Evolutionary conservation across 2,113 vertebrate genomes (phyloP), one percentile per base, ranked within the genome.

Genomic region (Uria aalge): DNA sequence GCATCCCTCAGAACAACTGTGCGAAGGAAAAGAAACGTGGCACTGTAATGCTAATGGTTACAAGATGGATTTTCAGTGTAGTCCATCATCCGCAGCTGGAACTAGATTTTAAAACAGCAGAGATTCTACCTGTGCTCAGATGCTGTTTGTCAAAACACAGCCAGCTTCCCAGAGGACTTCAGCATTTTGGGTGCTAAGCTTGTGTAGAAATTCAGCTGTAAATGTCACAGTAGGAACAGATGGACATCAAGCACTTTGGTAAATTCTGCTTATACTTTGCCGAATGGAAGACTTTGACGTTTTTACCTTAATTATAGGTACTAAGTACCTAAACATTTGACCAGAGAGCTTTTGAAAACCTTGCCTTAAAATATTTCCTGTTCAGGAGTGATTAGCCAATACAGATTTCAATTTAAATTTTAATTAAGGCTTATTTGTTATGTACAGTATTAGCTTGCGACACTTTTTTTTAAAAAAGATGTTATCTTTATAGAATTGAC

Each of bases 401-500:
- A 94, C 60, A 95, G 60, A 62, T 91, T 95, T 96, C 93, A 93
- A 48, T 95, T 94, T 92, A 92, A 97, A 96, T 97, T 97, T 97
- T 97, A 98, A 98, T 98, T 98, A 98, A 98, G 85, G 60, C 94
- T 96, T 97, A 97, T 98, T 98, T 98, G 94, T 93, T 97, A 96
- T 95, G 87, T 96, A 73, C 94, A 81, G 79, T 95, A 97, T 97
- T 98, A 98, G 94, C 97, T 96, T 92, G 94, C 96, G 96, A 98
- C 97, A 96, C 97, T 84, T 98, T 97, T 91, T 97, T 97, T 98
- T 90, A 94, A 97, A 90, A 95, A 98, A 98, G 94, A 98, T 98
- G 97, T 98, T 98, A 98, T 98, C 98, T 97, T 98, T 98, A 97
- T 98, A 97, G 96, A 98, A 97, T 97, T 98, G 97, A 98, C 97